Conservation (phyloP, 2,113 vertebrate species). For the Fulmarus glacialis region DNA sequence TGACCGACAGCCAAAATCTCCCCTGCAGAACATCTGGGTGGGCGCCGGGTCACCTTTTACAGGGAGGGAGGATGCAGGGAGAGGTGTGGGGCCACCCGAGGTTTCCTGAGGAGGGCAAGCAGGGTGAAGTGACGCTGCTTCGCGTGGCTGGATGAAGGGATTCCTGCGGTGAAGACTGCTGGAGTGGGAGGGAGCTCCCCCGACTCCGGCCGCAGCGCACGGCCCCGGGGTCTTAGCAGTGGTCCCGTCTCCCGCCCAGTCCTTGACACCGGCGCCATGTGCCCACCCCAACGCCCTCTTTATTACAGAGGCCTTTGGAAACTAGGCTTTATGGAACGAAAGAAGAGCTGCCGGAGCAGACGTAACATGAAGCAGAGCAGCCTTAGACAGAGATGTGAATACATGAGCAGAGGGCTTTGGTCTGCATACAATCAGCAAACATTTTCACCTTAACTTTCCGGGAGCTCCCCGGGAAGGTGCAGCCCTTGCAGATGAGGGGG, state of each 20-base stretch:
- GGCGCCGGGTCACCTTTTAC: neutral
- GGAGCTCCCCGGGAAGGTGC: neutral
- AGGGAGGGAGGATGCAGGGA: neutral
- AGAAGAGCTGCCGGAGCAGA: neutral
- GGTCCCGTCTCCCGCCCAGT: neutral
- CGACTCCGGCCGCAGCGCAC: rapidly evolving
- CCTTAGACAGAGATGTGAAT: neutral
- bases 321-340: neutral
- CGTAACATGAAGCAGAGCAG: neutral
- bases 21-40: neutral
- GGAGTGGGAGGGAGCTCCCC: neutral
- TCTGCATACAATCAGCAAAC: neutral
- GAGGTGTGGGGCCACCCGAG: neutral
- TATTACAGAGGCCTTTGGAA: neutral
- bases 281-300: neutral
- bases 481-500: neutral
- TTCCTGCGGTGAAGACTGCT: neutral
- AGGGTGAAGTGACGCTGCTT: neutral
- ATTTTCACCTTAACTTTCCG: neutral
- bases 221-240: too few relatives aligned
- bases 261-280: neutral
- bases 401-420: neutral
- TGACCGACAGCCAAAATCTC: neutral
- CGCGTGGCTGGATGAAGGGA: rapidly evolving
- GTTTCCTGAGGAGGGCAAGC: neutral